Conservation (phyloP, 1,140 invertebrate species). For the Drosophila kikkawai region DNA sequence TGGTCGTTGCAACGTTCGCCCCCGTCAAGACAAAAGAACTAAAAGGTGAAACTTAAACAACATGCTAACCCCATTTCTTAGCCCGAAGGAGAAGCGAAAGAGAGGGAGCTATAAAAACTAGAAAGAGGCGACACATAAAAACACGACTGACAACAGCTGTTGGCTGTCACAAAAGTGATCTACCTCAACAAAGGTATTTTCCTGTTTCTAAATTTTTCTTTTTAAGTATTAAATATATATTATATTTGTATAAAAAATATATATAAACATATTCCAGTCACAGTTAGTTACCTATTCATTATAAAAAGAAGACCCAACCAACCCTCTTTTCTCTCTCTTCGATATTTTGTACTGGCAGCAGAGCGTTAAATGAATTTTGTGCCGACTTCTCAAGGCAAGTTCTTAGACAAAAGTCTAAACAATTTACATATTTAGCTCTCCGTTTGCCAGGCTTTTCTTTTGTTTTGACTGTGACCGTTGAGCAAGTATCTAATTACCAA, state of each 20-base stretch:
- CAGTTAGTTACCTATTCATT: slow-evolving; percentile 21
- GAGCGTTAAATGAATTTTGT: slow-evolving; percentile 67
- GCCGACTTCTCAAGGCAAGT: slow-evolving; percentile 37
- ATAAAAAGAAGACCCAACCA: slow-evolving; percentile 10
- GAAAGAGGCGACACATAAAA: neutral
- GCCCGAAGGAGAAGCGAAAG: slow-evolving; percentile 28
- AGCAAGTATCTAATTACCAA: slow-evolving; percentile 71
- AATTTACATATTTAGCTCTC: slow-evolving; percentile 22
- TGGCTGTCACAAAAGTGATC: slow-evolving; percentile 68
- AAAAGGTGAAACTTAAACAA: slow-evolving; percentile 56
- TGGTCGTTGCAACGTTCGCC: slow-evolving; percentile 17
- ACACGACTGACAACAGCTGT: slow-evolving; percentile 67
- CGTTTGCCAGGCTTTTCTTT: slow-evolving; percentile 21
- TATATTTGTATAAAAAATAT: neutral
- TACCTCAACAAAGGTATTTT: slow-evolving; percentile 47
- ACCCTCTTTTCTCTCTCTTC: slow-evolving; percentile 12
- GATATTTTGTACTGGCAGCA: slow-evolving; percentile 32
- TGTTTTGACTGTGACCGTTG: slow-evolving; percentile 28
- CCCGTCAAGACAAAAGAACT: slow-evolving; percentile 32
- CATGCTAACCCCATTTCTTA: slow-evolving; percentile 69
- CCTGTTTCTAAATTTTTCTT: slow-evolving; percentile 3
- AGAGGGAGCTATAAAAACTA: slow-evolving; percentile 2
- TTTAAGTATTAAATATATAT: slow-evolving; percentile 12
- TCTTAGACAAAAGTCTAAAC: slow-evolving; percentile 18
- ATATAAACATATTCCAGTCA: slow-evolving; percentile 31